Conservation (phyloP, 2,113 vertebrate genomes). For the Ellobius talpinus region DNA sequence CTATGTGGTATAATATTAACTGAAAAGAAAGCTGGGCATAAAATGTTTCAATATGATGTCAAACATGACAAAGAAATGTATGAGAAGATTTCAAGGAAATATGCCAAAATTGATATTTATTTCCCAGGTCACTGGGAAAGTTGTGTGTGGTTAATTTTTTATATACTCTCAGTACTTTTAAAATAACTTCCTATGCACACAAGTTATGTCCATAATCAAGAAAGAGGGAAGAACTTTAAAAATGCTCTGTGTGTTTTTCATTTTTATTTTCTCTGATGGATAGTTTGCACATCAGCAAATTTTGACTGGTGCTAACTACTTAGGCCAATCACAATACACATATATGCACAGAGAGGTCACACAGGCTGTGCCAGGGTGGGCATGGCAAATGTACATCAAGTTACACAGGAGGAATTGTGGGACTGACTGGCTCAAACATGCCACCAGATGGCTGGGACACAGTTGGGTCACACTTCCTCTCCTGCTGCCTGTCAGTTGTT, state of each 20-base stretch:
- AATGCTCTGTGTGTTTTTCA: conserved; percentile 60
- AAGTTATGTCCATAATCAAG: conserved; percentile 31
- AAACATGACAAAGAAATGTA: conserved; percentile 7
- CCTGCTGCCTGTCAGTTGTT: neutral
- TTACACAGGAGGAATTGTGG: conserved; percentile 80
- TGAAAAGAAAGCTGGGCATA: neutral
- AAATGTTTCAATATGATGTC: conserved; percentile 3
- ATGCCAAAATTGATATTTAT: neutral
- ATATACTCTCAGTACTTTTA: conserved; percentile 21
- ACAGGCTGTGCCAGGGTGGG: conserved; percentile 82
- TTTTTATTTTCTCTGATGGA: conserved; percentile 81
- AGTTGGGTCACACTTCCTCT: conserved; percentile 32
- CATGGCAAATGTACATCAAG: conserved; percentile 80
- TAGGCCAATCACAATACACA: conserved; percentile 83
- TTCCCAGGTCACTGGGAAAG: neutral
- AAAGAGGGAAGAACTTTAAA: conserved; percentile 58
- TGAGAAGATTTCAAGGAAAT: neutral
- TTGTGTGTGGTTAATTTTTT: neutral
- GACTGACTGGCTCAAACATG: conserved; percentile 83
- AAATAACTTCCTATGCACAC: conserved; percentile 50
- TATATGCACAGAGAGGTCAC: conserved; percentile 82
- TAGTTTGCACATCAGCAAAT: conserved; percentile 74
- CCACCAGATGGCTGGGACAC: conserved; percentile 71
- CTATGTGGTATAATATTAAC: neutral
- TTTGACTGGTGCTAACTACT: conserved; percentile 83